A percentile compares a stretch with the other conserved stretches of the same genome.
These are phyloP conservation scores for Podarcis siculus DNA, from an alignment of 2,797 vertebrate genomes.

Conservation along the genomic window DNA sequence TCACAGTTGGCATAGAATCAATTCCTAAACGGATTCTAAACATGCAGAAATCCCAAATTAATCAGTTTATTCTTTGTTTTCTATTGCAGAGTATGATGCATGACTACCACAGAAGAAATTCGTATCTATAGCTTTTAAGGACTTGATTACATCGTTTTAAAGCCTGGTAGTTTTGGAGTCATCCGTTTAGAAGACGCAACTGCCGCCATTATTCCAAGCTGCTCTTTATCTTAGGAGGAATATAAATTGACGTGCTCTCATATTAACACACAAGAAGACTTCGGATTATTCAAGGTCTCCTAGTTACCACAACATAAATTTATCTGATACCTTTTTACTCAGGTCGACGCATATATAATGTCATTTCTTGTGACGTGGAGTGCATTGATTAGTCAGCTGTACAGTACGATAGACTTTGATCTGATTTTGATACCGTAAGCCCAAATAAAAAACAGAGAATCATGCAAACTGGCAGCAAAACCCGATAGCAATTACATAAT, in stretches of 20 bases:
- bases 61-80: conserved; percentile 21
- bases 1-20: neutral
- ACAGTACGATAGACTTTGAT: neutral
- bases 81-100: conserved; percentile 91
- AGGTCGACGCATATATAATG: neutral
- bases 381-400: neutral
- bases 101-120: conserved; percentile 94
- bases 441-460: neutral
- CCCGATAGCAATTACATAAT: neutral
- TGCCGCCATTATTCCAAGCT: conserved; percentile 64
- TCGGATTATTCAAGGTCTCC: conserved; percentile 65
- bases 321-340: conserved; percentile 27
- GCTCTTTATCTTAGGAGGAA: conserved; percentile 75
- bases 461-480: neutral
- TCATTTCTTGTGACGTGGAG: neutral
- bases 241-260: conserved; percentile 67
- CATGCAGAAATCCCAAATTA: neutral
- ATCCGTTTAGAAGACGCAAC: conserved; percentile 76
- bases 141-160: conserved; percentile 96
- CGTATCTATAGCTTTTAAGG: conserved; percentile 96
- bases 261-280: conserved; percentile 68
- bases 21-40: neutral
- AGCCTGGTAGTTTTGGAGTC: conserved; percentile 95
- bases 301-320: conserved; percentile 49
- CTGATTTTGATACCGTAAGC: neutral